Percentiles rank a stretch among this genome's conserved stretches.
Evolutionary conservation across 2,888 invertebrate species (phyloP).

Genomic region (Lagria hirta): DNA sequence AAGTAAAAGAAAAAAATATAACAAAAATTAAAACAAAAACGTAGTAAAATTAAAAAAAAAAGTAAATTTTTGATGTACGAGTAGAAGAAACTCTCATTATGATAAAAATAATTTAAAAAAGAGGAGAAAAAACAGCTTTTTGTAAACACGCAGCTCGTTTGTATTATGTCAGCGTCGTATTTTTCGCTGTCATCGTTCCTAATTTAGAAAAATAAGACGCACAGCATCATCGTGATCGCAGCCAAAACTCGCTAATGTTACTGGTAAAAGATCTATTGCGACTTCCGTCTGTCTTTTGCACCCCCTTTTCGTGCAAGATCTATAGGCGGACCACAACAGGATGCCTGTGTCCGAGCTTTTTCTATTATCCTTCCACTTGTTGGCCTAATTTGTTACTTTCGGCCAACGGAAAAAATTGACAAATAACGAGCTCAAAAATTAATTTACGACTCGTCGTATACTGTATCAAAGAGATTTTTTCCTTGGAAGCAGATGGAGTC

Average conservation of each 20-base stretch:
- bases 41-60: too few species aligned
- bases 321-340: slow-evolving; percentile 11
- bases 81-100: too few species aligned
- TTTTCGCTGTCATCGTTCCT: slow-evolving; percentile 9
- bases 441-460: too few species aligned
- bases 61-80: too few species aligned
- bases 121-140: too few species aligned
- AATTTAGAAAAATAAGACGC: slow-evolving; percentile 13
- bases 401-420: neutral
- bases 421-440: too few species aligned
- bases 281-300: slow-evolving; percentile 16
- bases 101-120: too few species aligned
- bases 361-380: slow-evolving; percentile 16
- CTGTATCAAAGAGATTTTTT: too few species aligned
- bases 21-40: too few species aligned
- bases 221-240: slow-evolving; percentile 11
- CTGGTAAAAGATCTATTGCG: slow-evolving; percentile 14
- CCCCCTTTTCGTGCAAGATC: slow-evolving; percentile 11
- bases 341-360: slow-evolving; percentile 12
- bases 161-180: slow-evolving; percentile 3
- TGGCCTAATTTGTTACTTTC: slow-evolving; percentile 15
- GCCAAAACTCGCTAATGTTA: slow-evolving; percentile 14
- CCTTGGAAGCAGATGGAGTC: too few species aligned
- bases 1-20: too few species aligned
- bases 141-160: too few species aligned